phyloP scores from a whole-genome alignment of 2,113 vertebrate species.

The Solenodon paradoxus region DNA sequence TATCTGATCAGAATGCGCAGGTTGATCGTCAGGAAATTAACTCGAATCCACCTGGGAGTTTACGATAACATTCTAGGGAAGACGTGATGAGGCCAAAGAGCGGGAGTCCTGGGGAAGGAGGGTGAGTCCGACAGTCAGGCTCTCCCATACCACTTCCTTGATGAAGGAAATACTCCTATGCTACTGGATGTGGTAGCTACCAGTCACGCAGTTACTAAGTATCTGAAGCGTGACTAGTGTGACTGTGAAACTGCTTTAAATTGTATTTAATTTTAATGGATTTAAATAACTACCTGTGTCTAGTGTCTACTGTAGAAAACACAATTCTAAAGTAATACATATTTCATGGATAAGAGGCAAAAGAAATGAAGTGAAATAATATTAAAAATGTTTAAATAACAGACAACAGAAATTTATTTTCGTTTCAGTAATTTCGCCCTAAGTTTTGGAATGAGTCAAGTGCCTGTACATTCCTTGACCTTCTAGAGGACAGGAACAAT shows the following conservation, averaged over 20 bases:
- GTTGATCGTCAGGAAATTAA: not conserved
- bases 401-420: not conserved
- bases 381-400: not conserved
- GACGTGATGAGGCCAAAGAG: not conserved
- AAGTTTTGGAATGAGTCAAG: not conserved
- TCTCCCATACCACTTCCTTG: too few relatives aligned
- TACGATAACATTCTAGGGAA: not conserved
- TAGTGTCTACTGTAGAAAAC: not conserved
- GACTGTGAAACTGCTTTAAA: not conserved
- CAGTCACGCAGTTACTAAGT: not conserved
- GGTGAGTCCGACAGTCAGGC: accelerated
- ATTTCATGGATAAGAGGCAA: not conserved
- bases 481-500: not conserved
- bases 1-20: not conserved
- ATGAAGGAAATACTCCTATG: not conserved
- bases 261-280: not conserved
- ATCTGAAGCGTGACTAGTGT: not conserved
- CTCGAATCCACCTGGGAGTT: not conserved
- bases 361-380: not conserved
- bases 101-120: not conserved
- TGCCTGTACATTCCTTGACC: not conserved
- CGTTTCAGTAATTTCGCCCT: not conserved
- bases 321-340: not conserved
- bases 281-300: not conserved
- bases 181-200: not conserved